Base-by-base conservation (phyloP, 1,140 invertebrate species). In the Aradophagus sp. region DNA sequence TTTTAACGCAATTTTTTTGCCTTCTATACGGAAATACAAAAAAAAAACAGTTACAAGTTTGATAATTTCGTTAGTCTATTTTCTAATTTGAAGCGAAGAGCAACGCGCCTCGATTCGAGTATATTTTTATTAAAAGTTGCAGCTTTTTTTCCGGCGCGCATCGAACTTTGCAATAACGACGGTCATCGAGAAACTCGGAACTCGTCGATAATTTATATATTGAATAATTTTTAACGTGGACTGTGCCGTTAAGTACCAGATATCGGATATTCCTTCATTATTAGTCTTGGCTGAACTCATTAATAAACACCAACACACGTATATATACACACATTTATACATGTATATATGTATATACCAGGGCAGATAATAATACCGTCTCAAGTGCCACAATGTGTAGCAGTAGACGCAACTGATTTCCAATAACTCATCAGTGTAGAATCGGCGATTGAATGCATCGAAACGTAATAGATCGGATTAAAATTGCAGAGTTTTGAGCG, bases 261-360 rank as follows among this genome's bases (percentile, higher is more conserved):
- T 53, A 67, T 53, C 31, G 32, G 42, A 61, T 68, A 55, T 53
- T 61, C 55, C 65, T 68, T 68, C 53, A 68, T 68, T 68, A 68
- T 68, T 41, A 55, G 26, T 53, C 34, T 59, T 59, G 13, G 55
- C 38, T 45, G 47, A 59, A 53, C 39, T 58, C 53, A 42, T 58
- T 58, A 67, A 42, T 52, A 58, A 67, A 52, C 45, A 44, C 35
- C 8, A 35, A 23, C 29, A 48, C 45, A 50, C n/a, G n/a, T n/a
- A n/a, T n/a, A n/a, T n/a, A n/a, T n/a, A n/a, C n/a, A n/a, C n/a
- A n/a, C n/a, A n/a, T n/a, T n/a, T n/a, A n/a, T n/a, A n/a, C n/a
- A n/a, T n/a, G n/a, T n/a, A n/a, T n/a, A n/a, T n/a, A n/a, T n/a
- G 20, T 45, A 34, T 42, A 52, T 13, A 8, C 10, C 7, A 0